Percentiles rank a stretch among this genome's conserved stretches.
Evolutionary conservation across 2,113 vertebrate species (phyloP).

Genomic region (Axis porcinus): DNA sequence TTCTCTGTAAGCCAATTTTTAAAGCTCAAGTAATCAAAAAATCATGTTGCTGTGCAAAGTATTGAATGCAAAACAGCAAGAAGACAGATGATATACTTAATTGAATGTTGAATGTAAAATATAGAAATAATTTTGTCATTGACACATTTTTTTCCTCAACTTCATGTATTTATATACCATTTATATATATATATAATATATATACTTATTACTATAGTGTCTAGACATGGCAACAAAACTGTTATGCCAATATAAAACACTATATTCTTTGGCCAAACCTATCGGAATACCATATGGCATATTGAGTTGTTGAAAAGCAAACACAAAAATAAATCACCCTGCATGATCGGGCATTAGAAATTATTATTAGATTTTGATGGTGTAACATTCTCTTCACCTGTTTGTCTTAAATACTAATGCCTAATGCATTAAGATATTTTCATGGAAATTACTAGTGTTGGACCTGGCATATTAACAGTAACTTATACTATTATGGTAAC

Average conservation of each 20-base stretch:
- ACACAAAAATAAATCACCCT: constrained; percentile 2
- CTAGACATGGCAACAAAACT: constrained; percentile 28
- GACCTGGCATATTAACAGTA: neutral
- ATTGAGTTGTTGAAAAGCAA: constrained; percentile 28
- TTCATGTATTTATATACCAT: neutral
- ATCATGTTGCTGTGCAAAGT: neutral
- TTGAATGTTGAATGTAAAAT: neutral
- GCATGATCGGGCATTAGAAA: neutral
- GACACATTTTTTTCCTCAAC: neutral
- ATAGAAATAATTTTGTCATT: neutral
- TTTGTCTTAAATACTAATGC: neutral
- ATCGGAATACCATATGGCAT: constrained; percentile 19
- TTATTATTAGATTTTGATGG: neutral
- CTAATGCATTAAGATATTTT: neutral
- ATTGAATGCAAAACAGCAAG: neutral
- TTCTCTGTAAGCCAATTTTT: neutral
- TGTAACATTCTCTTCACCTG: neutral
- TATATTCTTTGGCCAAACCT: neutral
- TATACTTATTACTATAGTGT: constrained; percentile 45
- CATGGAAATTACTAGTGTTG: neutral
- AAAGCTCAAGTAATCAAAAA: neutral
- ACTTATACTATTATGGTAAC: neutral
- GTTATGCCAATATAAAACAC: neutral
- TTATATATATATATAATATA: too few relatives aligned
- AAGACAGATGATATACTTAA: neutral